Percentiles rank a stretch among this genome's conserved stretches.
Conservation (phyloP, 2,113 vertebrate species). For the Lycaon pictus region DNA sequence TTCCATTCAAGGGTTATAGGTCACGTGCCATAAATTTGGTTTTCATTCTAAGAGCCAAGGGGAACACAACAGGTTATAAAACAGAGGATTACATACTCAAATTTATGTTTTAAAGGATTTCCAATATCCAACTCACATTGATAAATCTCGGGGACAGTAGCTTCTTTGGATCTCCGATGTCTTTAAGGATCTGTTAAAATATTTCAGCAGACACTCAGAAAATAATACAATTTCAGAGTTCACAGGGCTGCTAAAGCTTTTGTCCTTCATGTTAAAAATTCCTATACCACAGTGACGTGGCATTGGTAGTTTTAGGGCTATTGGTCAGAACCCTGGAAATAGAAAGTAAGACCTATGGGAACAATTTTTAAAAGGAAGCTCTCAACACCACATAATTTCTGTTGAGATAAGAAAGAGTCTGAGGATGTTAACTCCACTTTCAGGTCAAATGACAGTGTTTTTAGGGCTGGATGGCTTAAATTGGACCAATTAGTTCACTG, state of each 20-base stretch:
- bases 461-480: not conserved
- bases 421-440: not conserved
- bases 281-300: not conserved
- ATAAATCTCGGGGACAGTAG: not conserved
- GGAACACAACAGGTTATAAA: not conserved
- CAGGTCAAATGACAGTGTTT: not conserved
- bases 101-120: not conserved
- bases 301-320: not conserved
- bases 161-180: not conserved
- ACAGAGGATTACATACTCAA: not conserved
- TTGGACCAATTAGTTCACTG: not conserved
- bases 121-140: not conserved
- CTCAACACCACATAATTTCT: not conserved
- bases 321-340: not conserved
- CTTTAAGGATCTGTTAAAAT: not conserved
- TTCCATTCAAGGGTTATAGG: not conserved
- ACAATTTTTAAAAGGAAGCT: not conserved
- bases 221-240: not conserved
- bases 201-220: not conserved
- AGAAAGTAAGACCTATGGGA: not conserved
- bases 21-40: not conserved
- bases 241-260: not conserved
- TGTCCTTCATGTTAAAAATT: not conserved
- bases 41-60: not conserved
- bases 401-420: not conserved